phyloP scores from a whole-genome alignment of 2,888 invertebrate species.

The Erebia aethiops region DNA sequence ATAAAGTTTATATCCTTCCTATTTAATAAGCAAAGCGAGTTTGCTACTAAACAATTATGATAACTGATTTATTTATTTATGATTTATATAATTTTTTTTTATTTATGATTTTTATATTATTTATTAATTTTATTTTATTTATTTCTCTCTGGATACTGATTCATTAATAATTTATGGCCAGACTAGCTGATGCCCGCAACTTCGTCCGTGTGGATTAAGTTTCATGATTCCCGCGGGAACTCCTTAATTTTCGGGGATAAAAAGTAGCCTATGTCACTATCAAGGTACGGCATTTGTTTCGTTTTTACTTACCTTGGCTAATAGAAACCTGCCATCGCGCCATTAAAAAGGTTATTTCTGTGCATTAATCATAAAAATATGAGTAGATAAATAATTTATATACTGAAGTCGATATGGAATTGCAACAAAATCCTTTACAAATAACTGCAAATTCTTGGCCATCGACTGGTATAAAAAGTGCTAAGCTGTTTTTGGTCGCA shows the following conservation, averaged over 20 bases:
- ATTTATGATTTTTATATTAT: too few species aligned
- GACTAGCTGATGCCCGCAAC: too few species aligned
- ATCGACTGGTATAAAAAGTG: conserved; percentile 23
- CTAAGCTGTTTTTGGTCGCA: conserved; percentile 44
- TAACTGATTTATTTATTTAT: background rate
- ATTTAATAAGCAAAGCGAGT: background rate
- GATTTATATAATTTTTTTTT: background rate
- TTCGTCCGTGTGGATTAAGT: too few species aligned
- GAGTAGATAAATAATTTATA: conserved; percentile 7
- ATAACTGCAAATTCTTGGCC: conserved; percentile 20
- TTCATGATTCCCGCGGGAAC: too few species aligned
- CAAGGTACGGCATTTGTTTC: too few species aligned
- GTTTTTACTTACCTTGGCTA: background rate
- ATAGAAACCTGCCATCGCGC: background rate
- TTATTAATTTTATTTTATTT: too few species aligned
- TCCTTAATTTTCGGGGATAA: too few species aligned
- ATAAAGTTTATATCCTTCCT: conserved; percentile 12
- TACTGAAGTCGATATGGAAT: background rate
- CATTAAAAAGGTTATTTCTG: background rate
- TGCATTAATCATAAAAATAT: conserved; percentile 6
- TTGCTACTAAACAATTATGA: background rate
- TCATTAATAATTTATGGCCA: background rate
- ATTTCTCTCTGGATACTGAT: too few species aligned
- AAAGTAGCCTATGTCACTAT: too few species aligned
- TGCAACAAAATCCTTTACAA: conserved; percentile 19